Conservation (phyloP, 2,113 vertebrate genomes). For the Peromyscus californicus region DNA sequence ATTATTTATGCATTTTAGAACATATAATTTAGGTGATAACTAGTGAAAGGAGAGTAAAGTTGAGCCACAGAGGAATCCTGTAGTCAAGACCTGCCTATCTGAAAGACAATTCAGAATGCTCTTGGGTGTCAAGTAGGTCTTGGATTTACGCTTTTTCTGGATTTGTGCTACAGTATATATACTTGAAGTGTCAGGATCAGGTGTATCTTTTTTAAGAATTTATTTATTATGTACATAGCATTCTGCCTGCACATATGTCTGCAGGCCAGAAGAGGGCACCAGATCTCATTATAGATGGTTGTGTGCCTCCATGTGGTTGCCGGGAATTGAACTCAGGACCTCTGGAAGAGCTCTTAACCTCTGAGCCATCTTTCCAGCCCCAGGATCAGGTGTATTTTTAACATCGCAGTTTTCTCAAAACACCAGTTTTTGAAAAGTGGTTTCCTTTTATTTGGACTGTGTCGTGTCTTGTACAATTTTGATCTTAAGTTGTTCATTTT, state of each 20-base stretch:
- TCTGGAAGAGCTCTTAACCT: no score
- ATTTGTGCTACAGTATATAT: background rate
- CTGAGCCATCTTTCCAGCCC: no score
- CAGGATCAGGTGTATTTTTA: background rate
- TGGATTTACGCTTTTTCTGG: background rate
- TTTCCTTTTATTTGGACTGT: slow-evolving; percentile 18
- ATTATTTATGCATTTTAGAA: background rate
- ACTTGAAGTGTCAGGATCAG: background rate
- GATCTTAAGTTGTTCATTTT: slow-evolving; percentile 36
- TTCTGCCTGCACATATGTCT: no score
- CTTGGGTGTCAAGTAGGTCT: background rate
- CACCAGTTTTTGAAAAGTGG: background rate
- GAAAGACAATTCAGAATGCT: background rate
- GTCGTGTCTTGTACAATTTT: background rate
- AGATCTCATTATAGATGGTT: no score
- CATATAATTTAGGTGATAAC: background rate
- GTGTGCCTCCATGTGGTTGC: no score
- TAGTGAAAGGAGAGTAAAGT: background rate
- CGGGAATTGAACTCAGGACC: no score
- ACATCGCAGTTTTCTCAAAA: background rate
- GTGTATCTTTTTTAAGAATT: no score
- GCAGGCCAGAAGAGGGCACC: no score
- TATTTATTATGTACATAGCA: no score
- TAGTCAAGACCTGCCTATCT: background rate
- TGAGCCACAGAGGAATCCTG: background rate